phyloP scores from a whole-genome alignment of 1,140 invertebrate genomes.

The Camponotus vicinus region DNA sequence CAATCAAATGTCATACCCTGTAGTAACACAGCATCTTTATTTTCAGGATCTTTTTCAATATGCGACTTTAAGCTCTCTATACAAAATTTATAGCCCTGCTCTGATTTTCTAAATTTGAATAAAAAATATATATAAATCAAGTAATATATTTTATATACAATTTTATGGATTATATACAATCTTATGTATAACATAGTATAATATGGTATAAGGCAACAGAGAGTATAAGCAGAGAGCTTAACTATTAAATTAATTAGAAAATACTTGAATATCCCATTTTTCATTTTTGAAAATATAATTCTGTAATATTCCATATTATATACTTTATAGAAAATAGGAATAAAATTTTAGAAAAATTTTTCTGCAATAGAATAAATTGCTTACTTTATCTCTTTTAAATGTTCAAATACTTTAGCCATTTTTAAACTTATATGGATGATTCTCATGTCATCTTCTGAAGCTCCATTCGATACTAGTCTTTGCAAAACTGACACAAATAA shows the following conservation, averaged over 20 bases:
- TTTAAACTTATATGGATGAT: constrained; percentile 92
- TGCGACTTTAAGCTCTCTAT: constrained; percentile 89
- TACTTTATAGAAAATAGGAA: constrained; percentile 14
- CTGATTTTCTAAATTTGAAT: constrained; percentile 87
- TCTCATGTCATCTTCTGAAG: constrained; percentile 91
- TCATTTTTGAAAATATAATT: background rate
- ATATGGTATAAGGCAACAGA: background rate
- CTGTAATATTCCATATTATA: background rate
- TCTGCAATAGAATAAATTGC: constrained; percentile 48
- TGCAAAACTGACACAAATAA: constrained; percentile 94
- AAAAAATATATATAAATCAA: constrained; percentile 44
- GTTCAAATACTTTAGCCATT: constrained; percentile 90
- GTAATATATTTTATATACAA: constrained; percentile 24
- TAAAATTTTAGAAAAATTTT: constrained; percentile 16
- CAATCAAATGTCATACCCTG: constrained; percentile 92
- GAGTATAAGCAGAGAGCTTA: background rate
- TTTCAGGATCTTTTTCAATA: constrained; percentile 85
- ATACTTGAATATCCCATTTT: background rate
- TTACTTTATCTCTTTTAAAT: constrained; percentile 88
- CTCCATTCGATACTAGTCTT: constrained; percentile 90
- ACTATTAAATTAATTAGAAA: background rate
- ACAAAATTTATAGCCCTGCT: constrained; percentile 92
- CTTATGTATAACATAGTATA: background rate
- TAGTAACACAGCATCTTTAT: constrained; percentile 88
- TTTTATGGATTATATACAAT: constrained; percentile 8